A percentile compares a stretch with the other conserved stretches of the same genome.
These are phyloP conservation scores for Drosophila arizonae DNA, from an alignment of 1,140 invertebrate species.

Conservation along the genomic window DNA sequence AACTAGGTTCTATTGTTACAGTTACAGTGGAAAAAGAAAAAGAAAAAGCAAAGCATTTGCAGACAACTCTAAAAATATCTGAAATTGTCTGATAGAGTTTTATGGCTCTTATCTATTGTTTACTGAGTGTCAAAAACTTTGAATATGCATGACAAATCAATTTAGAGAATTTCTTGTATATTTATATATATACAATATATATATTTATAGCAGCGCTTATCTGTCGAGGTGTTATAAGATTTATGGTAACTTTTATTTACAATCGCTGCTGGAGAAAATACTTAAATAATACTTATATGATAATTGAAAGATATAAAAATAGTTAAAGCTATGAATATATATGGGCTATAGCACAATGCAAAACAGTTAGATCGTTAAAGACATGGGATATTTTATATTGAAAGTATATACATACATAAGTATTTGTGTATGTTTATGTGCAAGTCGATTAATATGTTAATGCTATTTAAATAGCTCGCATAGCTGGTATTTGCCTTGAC, in stretches of 20 bases:
- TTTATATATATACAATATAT: no score
- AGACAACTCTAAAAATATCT: background rate
- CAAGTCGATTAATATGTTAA: no score
- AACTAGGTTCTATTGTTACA: conserved; percentile 1
- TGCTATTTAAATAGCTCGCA: no score
- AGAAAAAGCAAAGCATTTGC: background rate
- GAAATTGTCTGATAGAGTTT: background rate
- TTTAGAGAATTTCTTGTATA: background rate
- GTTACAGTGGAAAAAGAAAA: background rate
- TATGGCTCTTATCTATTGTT: conserved; percentile 3
- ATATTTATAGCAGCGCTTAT: no score
- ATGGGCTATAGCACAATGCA: background rate
- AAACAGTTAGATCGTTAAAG: background rate
- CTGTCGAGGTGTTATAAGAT: background rate
- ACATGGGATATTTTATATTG: no score
- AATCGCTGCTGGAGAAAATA: background rate
- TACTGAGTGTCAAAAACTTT: background rate
- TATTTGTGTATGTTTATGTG: no score
- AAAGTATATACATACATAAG: no score
- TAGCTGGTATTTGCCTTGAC: no score
- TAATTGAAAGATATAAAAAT: background rate
- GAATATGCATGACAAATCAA: background rate
- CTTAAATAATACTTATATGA: no score
- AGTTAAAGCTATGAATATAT: background rate
- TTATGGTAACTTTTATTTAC: background rate